Base-by-base conservation (phyloP, 1,140 invertebrate genomes). In the Trinorchestia longiramus region DNA sequence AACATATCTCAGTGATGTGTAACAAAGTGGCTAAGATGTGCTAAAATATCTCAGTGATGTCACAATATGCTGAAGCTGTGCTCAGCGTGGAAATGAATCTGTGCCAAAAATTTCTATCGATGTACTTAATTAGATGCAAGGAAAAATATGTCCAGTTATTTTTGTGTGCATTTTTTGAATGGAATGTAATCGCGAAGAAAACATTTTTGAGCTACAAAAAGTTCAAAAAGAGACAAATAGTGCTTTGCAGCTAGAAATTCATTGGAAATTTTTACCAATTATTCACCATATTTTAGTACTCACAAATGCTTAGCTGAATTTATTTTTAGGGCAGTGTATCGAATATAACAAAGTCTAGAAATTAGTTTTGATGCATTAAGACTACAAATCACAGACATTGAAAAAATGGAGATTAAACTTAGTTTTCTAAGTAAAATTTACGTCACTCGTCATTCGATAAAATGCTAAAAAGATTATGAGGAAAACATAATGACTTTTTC, bases 341-440 rank as follows among this genome's bases (percentile, higher is more conserved):
- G 11, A 77, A 77, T 77, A 36, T 28, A 77, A 23, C 62, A 77
- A 77, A 11, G 28, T 3, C 62, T 77, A 77, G 28, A 77, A 23
- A 77, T 19, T 77, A 77, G 28, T 77, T 36, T 77, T 77, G 43
- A 90, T 90, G 28, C n/a, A 42, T 90, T 90, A 90, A 43, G 43
- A 90, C 88, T 90, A 90, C 23, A 90, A 90, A 90, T 90, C 88
- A 90, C 88, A 90, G 88, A 90, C 88, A 90, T 90, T 3, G 62
- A 77, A 77, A 53, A 77, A 77, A 77, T 36, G 62, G 62, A 77
- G 62, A 77, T 77, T 11, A 77, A 23, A 15, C 28, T 77, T 77
- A 77, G 62, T 77, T 77, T 77, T 36, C 62, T 77, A 77, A 36
- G 62, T 23, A 77, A 23, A 23, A 36, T 23, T 23, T 11, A 36